These are phyloP conservation scores for Oligia fasciuncula DNA, from an alignment of 2,888 invertebrate species.

Conservation along the genomic window DNA sequence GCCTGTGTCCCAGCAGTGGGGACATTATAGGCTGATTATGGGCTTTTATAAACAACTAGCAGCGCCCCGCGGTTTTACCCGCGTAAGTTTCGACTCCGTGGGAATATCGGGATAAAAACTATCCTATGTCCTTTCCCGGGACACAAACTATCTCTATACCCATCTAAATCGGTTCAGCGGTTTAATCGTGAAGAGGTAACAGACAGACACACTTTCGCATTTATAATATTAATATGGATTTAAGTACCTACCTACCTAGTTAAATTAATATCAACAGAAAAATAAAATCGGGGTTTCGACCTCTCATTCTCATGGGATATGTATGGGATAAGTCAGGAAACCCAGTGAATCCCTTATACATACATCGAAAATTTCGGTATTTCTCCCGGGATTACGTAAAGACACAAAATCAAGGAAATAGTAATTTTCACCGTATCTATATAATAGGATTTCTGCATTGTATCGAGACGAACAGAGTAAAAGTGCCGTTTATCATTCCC, in stretches of 20 bases:
- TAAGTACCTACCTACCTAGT: neutral
- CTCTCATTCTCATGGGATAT: constrained; percentile 14
- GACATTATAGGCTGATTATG: too few species aligned
- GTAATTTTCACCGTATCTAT: constrained; percentile 1
- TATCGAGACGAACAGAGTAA: neutral
- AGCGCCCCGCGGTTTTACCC: too few species aligned
- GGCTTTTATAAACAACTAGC: too few species aligned
- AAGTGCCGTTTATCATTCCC: neutral
- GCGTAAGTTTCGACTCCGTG: too few species aligned
- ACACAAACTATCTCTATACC: too few species aligned
- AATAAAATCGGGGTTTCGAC: neutral
- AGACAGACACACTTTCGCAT: too few species aligned
- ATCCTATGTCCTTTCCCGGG: too few species aligned
- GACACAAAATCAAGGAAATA: constrained; percentile 16
- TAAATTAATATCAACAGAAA: constrained; percentile 7
- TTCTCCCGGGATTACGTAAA: neutral
- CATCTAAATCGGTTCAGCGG: too few species aligned
- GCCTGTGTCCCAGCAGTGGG: neutral
- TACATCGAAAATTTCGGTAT: constrained; percentile 4
- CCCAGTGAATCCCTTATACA: constrained; percentile 15
- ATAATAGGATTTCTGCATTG: neutral
- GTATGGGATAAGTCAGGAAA: constrained; percentile 6
- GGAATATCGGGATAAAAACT: too few species aligned
- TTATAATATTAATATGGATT: neutral
- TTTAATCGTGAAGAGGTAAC: too few species aligned